Conservation (phyloP, 2,113 vertebrate genomes). For the Grammomys dolichurus region DNA sequence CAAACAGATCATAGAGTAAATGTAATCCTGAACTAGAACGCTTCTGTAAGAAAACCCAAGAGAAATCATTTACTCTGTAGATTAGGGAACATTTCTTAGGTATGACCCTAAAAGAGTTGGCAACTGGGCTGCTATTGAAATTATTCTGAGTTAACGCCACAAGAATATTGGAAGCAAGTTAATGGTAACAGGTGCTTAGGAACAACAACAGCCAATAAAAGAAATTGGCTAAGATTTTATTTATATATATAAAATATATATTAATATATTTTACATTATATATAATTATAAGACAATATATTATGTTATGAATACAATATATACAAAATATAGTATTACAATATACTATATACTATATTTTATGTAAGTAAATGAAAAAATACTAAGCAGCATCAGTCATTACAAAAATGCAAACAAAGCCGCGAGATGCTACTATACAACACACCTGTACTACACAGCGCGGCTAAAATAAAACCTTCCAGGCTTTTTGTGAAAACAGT, state of each 20-base stretch:
- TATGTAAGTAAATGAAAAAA: conserved; percentile 1
- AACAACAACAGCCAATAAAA: not conserved
- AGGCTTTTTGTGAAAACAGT: not conserved
- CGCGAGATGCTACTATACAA: not conserved
- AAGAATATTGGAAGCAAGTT: conserved; percentile 33
- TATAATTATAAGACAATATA: too few species aligned
- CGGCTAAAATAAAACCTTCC: not conserved
- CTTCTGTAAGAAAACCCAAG: not conserved
- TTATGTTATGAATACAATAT: not conserved
- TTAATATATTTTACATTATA: not conserved
- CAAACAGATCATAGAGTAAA: not conserved
- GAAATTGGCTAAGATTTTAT: not conserved
- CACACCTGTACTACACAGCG: not conserved
- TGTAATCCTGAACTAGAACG: conserved; percentile 14
- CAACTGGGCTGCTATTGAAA: not conserved
- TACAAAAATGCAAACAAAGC: conserved; percentile 32
- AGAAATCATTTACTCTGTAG: not conserved
- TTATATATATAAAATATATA: not conserved
- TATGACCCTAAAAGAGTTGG: not conserved
- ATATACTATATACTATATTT: too few species aligned
- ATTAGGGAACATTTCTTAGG: conserved; percentile 32
- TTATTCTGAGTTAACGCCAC: not conserved
- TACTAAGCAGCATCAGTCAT: conserved; percentile 6
- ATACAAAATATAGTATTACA: not conserved
- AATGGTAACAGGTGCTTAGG: not conserved